A percentile compares a stretch with the other conserved stretches of the same genome.
Evolutionary conservation across 2,113 vertebrate species (phyloP).

Genomic region (Zeus faber): DNA sequence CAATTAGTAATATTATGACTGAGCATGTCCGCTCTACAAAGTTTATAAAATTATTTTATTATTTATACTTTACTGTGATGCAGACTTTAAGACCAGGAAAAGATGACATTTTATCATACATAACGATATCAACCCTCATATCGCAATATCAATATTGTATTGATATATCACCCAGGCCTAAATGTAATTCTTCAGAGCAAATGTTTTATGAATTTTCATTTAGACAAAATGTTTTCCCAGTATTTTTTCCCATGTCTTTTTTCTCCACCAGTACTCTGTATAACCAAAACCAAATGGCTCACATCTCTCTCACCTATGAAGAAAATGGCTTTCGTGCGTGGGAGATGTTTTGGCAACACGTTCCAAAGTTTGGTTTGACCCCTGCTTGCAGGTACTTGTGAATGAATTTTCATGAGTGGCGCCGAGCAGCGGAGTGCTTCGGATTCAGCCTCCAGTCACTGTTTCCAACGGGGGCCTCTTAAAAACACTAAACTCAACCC

Average conservation of each 20-base stretch:
- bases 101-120: too few relatives aligned
- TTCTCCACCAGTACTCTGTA: not conserved
- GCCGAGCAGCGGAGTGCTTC: constrained; percentile 31
- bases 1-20: too few relatives aligned
- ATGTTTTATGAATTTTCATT: not conserved
- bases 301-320: constrained; percentile 30
- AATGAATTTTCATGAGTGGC: constrained; percentile 70
- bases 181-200: not conserved
- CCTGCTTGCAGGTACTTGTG: constrained; percentile 62
- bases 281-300: constrained; percentile 58
- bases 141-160: too few relatives aligned
- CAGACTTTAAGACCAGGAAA: too few relatives aligned
- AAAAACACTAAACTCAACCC: constrained; percentile 60
- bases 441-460: constrained; percentile 62
- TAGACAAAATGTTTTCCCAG: not conserved
- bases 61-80: too few relatives aligned
- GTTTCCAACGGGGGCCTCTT: constrained; percentile 67
- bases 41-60: too few relatives aligned
- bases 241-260: not conserved
- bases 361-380: constrained; percentile 64
- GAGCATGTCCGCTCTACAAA: too few relatives aligned
- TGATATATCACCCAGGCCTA: not conserved
- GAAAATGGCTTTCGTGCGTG: constrained; percentile 53
- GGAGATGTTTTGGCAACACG: constrained; percentile 58
- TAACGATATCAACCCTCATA: too few relatives aligned